A percentile compares a stretch with the other conserved stretches of the same genome.
These are phyloP conservation scores for Ectobius pallidus DNA, from an alignment of 2,888 invertebrate species.

Conservation along the genomic window DNA sequence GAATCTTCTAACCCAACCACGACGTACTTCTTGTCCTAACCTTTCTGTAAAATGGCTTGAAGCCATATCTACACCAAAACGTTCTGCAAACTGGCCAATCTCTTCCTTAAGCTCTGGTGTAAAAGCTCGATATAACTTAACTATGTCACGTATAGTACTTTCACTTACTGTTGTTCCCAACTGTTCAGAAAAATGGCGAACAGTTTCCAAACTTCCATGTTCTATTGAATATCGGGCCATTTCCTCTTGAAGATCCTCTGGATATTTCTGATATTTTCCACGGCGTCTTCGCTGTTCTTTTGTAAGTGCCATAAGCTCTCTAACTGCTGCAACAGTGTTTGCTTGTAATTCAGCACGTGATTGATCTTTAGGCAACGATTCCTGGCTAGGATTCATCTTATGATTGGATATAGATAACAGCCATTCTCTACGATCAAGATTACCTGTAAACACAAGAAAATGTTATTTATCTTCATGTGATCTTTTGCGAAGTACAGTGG, in stretches of 20 bases:
- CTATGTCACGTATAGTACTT: conserved; percentile 49
- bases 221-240: conserved; percentile 48
- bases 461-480: too few species aligned
- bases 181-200: conserved; percentile 46
- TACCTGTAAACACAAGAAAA: conserved; percentile 18
- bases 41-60: conserved; percentile 45
- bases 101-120: conserved; percentile 47
- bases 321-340: conserved; percentile 47
- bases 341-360: conserved; percentile 41
- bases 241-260: conserved; percentile 47
- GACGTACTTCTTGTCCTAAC: conserved; percentile 45
- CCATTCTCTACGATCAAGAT: conserved; percentile 13
- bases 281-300: conserved; percentile 46
- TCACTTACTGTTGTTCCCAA: conserved; percentile 47
- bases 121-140: conserved; percentile 46
- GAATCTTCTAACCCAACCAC: conserved; percentile 47
- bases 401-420: conserved; percentile 19
- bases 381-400: conserved; percentile 16
- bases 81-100: conserved; percentile 47
- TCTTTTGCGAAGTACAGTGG: too few species aligned
- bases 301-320: conserved; percentile 46
- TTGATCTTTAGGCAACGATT: conserved; percentile 21
- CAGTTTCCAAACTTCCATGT: conserved; percentile 47
- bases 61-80: conserved; percentile 47
- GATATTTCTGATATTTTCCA: conserved; percentile 48